A percentile compares a stretch with the other conserved stretches of the same genome.
phyloP scores from a whole-genome alignment of 2,797 vertebrate species.

The Podarcis siculus region DNA sequence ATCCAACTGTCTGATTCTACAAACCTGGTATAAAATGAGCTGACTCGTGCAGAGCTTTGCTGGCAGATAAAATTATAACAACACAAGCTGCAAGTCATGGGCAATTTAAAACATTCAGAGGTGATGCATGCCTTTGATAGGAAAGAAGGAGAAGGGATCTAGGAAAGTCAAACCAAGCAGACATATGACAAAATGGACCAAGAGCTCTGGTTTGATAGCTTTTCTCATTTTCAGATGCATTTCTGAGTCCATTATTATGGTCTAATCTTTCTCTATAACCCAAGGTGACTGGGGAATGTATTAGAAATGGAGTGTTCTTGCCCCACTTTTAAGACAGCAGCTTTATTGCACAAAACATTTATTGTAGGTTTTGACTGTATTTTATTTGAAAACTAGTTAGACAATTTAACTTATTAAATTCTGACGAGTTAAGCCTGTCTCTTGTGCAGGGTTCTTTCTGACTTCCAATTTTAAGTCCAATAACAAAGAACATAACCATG shows the following conservation, averaged over 20 bases:
- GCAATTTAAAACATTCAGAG: conserved; percentile 26
- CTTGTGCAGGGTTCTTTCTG: conserved; percentile 36
- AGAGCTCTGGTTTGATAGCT: conserved; percentile 21
- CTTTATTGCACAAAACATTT: conserved; percentile 30
- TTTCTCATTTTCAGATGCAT: neutral
- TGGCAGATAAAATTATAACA: conserved; percentile 16
- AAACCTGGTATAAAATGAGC: neutral
- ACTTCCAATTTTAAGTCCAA: conserved; percentile 22
- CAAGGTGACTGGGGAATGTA: conserved; percentile 53
- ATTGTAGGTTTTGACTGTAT: conserved; percentile 32
- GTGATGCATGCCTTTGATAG: conserved; percentile 18
- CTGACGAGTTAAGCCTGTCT: conserved; percentile 41
- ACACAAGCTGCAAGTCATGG: neutral
- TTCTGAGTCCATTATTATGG: conserved; percentile 28
- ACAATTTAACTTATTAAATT: conserved; percentile 54
- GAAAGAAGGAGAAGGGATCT: conserved; percentile 34
- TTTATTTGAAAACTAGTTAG: conserved; percentile 38
- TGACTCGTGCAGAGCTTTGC: neutral
- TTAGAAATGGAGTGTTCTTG: conserved; percentile 43
- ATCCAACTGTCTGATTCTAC: neutral
- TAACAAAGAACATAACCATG: conserved; percentile 19
- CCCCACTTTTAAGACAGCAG: conserved; percentile 13
- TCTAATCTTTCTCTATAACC: conserved; percentile 60
- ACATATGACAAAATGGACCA: conserved; percentile 25
- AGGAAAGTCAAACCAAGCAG: conserved; percentile 23